A percentile compares a stretch with the other conserved stretches of the same genome.
phyloP scores from a whole-genome alignment of 2,888 invertebrate genomes.

The Sinhomidia bicolor region DNA sequence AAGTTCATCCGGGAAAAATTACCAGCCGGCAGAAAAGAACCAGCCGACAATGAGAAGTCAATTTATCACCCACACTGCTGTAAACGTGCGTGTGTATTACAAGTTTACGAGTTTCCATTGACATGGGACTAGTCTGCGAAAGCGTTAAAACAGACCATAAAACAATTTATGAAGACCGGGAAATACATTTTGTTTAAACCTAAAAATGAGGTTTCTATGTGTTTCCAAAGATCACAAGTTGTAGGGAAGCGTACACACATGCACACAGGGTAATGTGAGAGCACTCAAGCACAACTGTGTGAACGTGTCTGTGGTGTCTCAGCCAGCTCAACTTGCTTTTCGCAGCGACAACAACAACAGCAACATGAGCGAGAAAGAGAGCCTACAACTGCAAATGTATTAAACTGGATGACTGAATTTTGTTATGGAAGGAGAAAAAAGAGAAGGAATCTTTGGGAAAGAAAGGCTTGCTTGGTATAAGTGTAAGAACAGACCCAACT shows the following conservation, averaged over 20 bases:
- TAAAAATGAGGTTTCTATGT: slow-evolving; percentile 23
- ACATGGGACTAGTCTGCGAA: too few relatives aligned
- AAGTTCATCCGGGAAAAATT: too few relatives aligned
- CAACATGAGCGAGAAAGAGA: too few relatives aligned
- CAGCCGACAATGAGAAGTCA: too few relatives aligned
- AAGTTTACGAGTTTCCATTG: too few relatives aligned
- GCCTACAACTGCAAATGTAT: slow-evolving; percentile 1
- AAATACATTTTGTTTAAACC: slow-evolving; percentile 22
- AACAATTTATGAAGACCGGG: too few relatives aligned
- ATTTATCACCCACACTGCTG: too few relatives aligned
- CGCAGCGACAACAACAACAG: background rate
- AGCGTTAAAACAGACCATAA: too few relatives aligned
- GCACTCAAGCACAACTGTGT: slow-evolving; percentile 28
- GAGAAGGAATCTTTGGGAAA: too few relatives aligned
- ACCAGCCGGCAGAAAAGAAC: too few relatives aligned
- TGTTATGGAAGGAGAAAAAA: slow-evolving; percentile 1
- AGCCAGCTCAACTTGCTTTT: background rate
- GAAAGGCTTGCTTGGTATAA: background rate
- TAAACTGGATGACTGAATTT: slow-evolving; percentile 52
- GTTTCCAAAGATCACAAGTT: slow-evolving; percentile 24
- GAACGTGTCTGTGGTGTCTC: slow-evolving; percentile 6
- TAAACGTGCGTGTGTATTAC: too few relatives aligned
- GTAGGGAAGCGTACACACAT: background rate
- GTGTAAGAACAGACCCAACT: background rate
- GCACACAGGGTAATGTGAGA: slow-evolving; percentile 36